Base-by-base conservation (phyloP, 2,113 vertebrate species). In the Scolopax mira region DNA sequence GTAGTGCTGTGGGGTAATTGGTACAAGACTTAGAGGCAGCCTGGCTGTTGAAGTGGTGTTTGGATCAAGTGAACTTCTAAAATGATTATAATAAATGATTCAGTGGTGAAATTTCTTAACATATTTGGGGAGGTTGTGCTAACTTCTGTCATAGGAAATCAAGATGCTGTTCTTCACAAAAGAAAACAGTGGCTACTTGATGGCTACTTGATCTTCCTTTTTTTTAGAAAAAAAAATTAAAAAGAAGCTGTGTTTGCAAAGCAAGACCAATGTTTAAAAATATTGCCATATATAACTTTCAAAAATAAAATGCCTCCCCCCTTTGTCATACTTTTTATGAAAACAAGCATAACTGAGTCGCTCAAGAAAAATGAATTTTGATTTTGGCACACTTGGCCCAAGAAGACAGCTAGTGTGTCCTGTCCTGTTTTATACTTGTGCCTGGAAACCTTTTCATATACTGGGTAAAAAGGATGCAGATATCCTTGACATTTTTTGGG, bases 1-100 rank as follows among this genome's bases (percentile, higher is more conserved):
- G 64, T 27, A 44, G 42, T 23, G 35, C 69, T 79, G 65, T 4
- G 2, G 62, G 52, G 17, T 89, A 93, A 85, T 94, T 94, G 57
- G 57, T 75, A 57, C 80, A 79, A 65, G 80, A 10, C 35, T 23
- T 46, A 7, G 52, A 88, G 57, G 48, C 65, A 84, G 64, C 69
- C 61, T 35, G 77, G 80, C 64, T 27, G 28, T 90, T 82, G 61
- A 82, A 93, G 18, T 46, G 49, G 39, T 72, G 35, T 95, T 96
- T 81, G 89, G 73, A 85, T 82, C 57, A 37, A 65, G 51, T 67
- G 89, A 72, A 77, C 44, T 77, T 95, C 60, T 72, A 69, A 54
- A 95, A 65, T 67, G 77, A 72, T 77, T 22, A 58, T 46, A 89
- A 74, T 27, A 79, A 88, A 74, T 81, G 0, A 0, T 92, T 94